Conservation (phyloP, 1,140 invertebrate genomes). For the Drosophila leontia region DNA sequence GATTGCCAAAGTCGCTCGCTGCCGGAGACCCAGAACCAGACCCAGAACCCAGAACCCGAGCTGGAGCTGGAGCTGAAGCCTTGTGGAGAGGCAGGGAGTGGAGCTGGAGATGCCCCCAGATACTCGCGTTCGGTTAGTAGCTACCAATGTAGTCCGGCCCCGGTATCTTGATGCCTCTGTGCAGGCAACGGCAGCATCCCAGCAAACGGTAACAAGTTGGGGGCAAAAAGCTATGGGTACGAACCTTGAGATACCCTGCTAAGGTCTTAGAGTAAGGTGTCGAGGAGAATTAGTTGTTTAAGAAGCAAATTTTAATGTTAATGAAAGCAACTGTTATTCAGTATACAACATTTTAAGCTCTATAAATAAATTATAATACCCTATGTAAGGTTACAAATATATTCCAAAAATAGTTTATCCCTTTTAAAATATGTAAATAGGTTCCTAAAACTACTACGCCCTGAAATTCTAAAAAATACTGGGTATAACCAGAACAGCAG, state of each 20-base stretch:
- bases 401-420: neutral
- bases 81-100: constrained; percentile 8
- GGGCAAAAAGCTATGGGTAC: neutral
- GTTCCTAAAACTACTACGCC: neutral
- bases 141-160: constrained; percentile 70
- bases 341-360: no score
- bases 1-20: constrained; percentile 79
- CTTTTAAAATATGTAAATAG: neutral
- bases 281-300: no score
- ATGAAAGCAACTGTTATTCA: no score
- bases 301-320: no score
- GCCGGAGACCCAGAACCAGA: constrained; percentile 37
- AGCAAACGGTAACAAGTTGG: constrained; percentile 46
- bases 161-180: constrained; percentile 81
- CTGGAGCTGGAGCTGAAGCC: constrained; percentile 3
- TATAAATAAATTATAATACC: no score
- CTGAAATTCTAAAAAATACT: neutral
- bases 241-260: neutral
- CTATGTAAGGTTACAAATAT: no score
- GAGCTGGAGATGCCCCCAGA: constrained; percentile 50
- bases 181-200: constrained; percentile 66
- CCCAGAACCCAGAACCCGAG: constrained; percentile 8
- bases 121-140: constrained; percentile 66
- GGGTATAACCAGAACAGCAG: constrained; percentile 20
- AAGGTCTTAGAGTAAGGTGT: no score